phyloP scores from a whole-genome alignment of 2,888 invertebrate species.

The Catocala fraxini region DNA sequence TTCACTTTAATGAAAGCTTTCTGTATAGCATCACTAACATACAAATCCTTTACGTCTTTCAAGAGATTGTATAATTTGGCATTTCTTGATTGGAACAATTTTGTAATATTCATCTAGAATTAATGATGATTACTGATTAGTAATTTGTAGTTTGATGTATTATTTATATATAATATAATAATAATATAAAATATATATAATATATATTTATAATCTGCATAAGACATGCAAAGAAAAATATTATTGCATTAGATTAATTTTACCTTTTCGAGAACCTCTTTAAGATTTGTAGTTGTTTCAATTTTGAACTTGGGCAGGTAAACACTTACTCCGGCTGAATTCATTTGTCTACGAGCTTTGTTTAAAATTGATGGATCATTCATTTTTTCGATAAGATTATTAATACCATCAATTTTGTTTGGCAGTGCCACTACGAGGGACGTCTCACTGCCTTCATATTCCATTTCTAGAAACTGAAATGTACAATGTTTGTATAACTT shows the following conservation, averaged over 20 bases:
- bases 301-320: slow-evolving; percentile 93
- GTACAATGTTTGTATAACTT: no score
- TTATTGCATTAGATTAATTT: slow-evolving; percentile 36
- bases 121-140: no score
- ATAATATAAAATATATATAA: no score
- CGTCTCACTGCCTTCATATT: slow-evolving; percentile 90
- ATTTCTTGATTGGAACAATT: slow-evolving; percentile 55
- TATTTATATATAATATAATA: not conserved
- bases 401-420: slow-evolving; percentile 89
- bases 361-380: slow-evolving; percentile 72
- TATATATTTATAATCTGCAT: no score
- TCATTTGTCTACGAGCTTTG: slow-evolving; percentile 76
- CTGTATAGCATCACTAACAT: slow-evolving; percentile 90
- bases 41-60: slow-evolving; percentile 74
- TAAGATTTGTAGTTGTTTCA: slow-evolving; percentile 90
- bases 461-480: slow-evolving; percentile 90
- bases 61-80: slow-evolving; percentile 90
- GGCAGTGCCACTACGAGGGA: slow-evolving; percentile 93
- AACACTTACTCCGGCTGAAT: slow-evolving; percentile 86
- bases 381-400: slow-evolving; percentile 88
- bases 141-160: no score
- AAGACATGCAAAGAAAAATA: no score
- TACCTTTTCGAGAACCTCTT: slow-evolving; percentile 88
- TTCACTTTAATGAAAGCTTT: slow-evolving; percentile 95
- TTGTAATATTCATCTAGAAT: slow-evolving; percentile 61